Conservation (phyloP, 2,113 vertebrate species). For the Megaceryle maxima region DNA sequence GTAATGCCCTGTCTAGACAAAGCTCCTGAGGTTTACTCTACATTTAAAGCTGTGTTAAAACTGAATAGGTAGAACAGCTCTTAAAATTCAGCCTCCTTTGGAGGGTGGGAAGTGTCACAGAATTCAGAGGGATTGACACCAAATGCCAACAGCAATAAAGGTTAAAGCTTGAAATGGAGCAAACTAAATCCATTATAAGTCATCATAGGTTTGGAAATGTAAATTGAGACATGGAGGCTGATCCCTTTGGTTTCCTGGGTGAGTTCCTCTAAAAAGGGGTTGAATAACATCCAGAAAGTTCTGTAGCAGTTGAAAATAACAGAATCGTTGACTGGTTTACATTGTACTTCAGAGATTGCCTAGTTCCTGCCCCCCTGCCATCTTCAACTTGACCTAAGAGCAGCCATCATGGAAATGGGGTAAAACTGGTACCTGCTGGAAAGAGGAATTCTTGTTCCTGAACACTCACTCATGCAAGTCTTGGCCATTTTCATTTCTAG, state of each 20-base stretch:
- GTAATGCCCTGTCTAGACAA: not conserved
- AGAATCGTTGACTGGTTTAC: too few species aligned
- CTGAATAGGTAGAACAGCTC: not conserved
- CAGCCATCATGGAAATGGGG: not conserved
- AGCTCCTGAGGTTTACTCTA: not conserved
- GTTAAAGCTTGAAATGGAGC: not conserved
- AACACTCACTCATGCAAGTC: rapidly evolving
- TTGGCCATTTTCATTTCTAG: rapidly evolving
- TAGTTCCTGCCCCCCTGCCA: too few species aligned
- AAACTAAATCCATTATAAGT: rapidly evolving
- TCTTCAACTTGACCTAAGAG: not conserved
- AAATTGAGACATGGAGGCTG: rapidly evolving
- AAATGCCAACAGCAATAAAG: not conserved
- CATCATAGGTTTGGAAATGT: not conserved
- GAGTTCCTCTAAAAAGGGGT: not conserved
- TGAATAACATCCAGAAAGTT: not conserved
- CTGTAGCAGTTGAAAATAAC: not conserved
- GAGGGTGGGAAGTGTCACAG: not conserved
- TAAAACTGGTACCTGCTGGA: not conserved
- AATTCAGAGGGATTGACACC: rapidly evolving
- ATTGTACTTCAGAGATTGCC: not conserved
- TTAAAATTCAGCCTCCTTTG: not conserved
- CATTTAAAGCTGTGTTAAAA: not conserved
- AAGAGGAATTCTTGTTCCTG: not conserved
- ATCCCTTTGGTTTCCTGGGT: not conserved